Evolutionary conservation across 2,113 vertebrate genomes (phyloP), one percentile per base, ranked within the genome.

Genomic region (Leiothrix lutea): DNA sequence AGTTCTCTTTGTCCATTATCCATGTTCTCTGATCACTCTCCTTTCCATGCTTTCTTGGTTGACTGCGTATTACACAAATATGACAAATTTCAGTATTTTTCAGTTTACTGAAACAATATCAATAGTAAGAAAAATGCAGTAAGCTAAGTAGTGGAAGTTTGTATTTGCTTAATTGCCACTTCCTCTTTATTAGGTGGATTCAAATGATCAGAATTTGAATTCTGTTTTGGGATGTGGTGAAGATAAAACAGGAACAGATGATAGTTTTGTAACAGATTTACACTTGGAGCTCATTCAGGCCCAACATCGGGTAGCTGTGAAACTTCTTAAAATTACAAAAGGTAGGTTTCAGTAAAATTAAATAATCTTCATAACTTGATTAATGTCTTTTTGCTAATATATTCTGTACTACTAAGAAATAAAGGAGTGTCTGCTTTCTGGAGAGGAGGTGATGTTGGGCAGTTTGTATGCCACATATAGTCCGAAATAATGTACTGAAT

Each of bases 241-340:
- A 70, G 93, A 77, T 57, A 96, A 96, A 82, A 73, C 82, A 66
- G 75, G 80, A 93, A 66, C 80, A 90, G 61, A 70, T 42, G 97
- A 97, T 60, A 73, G 45, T 86, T 98, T 98, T 83, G 82, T 97
- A 40, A 96, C 97, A 97, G 99, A 99, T 97, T 98, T 99, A 77
- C 98, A 99, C 67, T 95, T 99, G 69, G 98, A 99, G 62, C 98
- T 99, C 21, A 96, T 98, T 97, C 97, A 98, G 60, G 97, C 98
- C 72, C 98, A 99, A 88, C 98, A 99, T 94, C 98, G 98, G 75
- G 95, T 99, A 80, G 98, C 98, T 35, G 95, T 99, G 93, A 98
- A 98, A 90, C 97, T 99, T 82, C 90, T 99, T 90, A 97, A 97
- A 84, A 91, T 96, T 36, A 94, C 96, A 65, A 92, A 98, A 98